phyloP scores from a whole-genome alignment of 2,797 vertebrate genomes.

The Sebastolobus altivelis region DNA sequence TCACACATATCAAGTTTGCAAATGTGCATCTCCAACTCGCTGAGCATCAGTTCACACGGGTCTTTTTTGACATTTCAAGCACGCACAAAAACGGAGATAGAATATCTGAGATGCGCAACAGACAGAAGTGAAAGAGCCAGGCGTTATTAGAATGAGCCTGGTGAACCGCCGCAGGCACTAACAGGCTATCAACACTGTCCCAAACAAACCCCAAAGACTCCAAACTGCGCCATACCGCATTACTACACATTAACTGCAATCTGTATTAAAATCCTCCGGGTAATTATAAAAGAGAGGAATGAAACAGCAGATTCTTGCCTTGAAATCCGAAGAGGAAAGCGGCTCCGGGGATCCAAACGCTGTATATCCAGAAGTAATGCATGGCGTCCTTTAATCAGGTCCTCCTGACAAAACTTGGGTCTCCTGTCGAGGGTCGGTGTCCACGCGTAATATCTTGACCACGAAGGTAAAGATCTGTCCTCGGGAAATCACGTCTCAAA shows the following conservation, averaged over 20 bases:
- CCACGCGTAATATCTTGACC: constrained; percentile 31
- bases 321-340: constrained; percentile 72
- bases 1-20: neutral
- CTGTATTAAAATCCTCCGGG: accelerated
- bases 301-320: constrained; percentile 51
- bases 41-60: neutral
- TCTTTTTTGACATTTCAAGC: constrained; percentile 34
- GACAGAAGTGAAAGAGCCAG: constrained; percentile 2
- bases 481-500: constrained; percentile 8
- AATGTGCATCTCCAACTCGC: neutral
- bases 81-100: constrained; percentile 9
- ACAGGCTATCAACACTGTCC: neutral
- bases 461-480: constrained; percentile 31
- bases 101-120: constrained; percentile 3
- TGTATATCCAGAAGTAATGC: constrained; percentile 73
- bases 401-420: constrained; percentile 44
- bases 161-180: neutral
- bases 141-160: neutral
- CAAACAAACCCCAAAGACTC: constrained; percentile 34
- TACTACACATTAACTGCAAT: too few species aligned
- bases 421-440: constrained; percentile 33
- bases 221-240: constrained; percentile 4
- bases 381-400: constrained; percentile 52
- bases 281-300: neutral
- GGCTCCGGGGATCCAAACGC: constrained; percentile 65